A percentile compares a stretch with the other conserved stretches of the same genome.
phyloP scores from a whole-genome alignment of 2,797 vertebrate genomes.

The Ciconia nigra region DNA sequence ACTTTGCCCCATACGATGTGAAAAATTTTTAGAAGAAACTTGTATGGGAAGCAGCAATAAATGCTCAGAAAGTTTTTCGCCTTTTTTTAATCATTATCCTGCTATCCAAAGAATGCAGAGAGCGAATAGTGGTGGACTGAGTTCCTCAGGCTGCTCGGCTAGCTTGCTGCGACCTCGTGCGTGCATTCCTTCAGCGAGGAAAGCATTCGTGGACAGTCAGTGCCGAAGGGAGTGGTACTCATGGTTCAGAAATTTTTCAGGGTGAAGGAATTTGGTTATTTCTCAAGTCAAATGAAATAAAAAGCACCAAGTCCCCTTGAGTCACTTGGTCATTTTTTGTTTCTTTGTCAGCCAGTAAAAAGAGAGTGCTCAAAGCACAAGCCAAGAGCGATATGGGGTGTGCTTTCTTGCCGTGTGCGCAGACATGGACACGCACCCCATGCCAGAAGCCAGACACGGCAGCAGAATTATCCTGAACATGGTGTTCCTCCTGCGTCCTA shows the following conservation, averaged over 20 bases:
- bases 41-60: background rate
- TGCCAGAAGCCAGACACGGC: background rate
- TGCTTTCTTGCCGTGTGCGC: accelerated
- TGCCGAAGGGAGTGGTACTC: background rate
- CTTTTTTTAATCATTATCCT: accelerated
- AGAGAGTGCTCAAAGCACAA: background rate
- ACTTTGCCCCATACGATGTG: background rate
- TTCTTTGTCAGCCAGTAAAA: background rate
- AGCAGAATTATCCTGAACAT: background rate
- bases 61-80: background rate
- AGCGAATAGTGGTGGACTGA: background rate
- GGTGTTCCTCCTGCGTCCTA: background rate
- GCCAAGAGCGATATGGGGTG: accelerated
- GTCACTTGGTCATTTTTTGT: background rate
- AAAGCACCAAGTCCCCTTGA: background rate
- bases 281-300: background rate
- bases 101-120: background rate
- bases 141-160: accelerated
- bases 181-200: accelerated
- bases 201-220: background rate
- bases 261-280: background rate
- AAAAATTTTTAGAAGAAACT: background rate
- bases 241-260: background rate
- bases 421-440: accelerated
- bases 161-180: accelerated